Evolutionary conservation across 2,888 invertebrate genomes (phyloP).

Genomic region (Corythucha ciliata): DNA sequence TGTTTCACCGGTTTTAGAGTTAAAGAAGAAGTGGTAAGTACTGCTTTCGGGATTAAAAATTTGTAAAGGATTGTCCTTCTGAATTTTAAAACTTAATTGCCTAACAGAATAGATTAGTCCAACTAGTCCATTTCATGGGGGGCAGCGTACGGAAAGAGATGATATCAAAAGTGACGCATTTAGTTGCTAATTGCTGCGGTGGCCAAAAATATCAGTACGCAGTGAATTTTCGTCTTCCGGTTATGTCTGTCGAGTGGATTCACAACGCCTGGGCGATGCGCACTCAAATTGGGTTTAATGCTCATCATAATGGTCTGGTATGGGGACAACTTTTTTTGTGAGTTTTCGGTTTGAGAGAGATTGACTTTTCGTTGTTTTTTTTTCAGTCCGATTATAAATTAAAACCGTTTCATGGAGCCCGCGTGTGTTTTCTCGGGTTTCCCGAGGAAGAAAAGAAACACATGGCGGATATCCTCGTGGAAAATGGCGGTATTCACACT

Average conservation of each 20-base stretch:
- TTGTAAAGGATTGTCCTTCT: background rate
- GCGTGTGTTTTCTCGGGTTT: slow-evolving; percentile 83
- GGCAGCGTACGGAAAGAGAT: slow-evolving; percentile 89
- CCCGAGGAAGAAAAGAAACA: slow-evolving; percentile 80
- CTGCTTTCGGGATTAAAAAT: background rate
- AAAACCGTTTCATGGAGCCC: slow-evolving; percentile 78
- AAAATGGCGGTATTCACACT: slow-evolving; percentile 74
- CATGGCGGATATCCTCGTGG: slow-evolving; percentile 79
- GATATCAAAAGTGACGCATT: slow-evolving; percentile 79
- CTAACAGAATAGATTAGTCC: slow-evolving; percentile 70
- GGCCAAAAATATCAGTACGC: slow-evolving; percentile 94
- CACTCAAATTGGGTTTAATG: slow-evolving; percentile 57
- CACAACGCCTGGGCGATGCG: slow-evolving; percentile 75
- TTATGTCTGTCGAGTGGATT: slow-evolving; percentile 83
- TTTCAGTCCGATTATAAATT: slow-evolving; percentile 59
- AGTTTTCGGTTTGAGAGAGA: background rate
- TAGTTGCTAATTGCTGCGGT: slow-evolving; percentile 79
- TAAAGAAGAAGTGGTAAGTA: slow-evolving; percentile 76
- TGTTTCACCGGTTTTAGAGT: slow-evolving; percentile 88
- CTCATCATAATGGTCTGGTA: slow-evolving; percentile 39
- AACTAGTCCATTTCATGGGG: slow-evolving; percentile 91
- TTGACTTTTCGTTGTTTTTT: slow-evolving; percentile 37
- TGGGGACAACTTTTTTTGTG: background rate
- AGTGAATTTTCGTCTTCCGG: slow-evolving; percentile 76
- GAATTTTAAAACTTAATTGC: slow-evolving; percentile 13